A percentile compares a stretch with the other conserved stretches of the same genome.
Conservation (phyloP, 2,888 invertebrate genomes). For the Cepaea hortensis region DNA sequence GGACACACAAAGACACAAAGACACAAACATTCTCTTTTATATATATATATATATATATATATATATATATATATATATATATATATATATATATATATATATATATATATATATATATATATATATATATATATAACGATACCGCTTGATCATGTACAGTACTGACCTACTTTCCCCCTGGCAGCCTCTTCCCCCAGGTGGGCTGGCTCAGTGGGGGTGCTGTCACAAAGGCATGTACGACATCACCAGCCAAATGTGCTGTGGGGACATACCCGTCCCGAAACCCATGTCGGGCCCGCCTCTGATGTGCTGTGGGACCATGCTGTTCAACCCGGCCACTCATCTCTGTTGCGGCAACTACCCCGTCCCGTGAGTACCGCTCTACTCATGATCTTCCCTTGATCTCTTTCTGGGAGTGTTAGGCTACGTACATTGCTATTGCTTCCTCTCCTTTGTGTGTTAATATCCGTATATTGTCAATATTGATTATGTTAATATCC, state of each 20-base stretch:
- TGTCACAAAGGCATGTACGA: slow-evolving; percentile 35
- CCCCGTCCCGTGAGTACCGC: slow-evolving; percentile 28
- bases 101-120: no score
- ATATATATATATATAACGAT: no score
- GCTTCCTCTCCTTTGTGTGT: not conserved
- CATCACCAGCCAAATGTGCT: slow-evolving; percentile 33
- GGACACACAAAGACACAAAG: no score
- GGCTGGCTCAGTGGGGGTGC: slow-evolving; percentile 27
- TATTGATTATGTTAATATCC: no score
- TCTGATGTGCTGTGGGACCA: slow-evolving; percentile 23
- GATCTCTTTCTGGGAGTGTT: no score
- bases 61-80: no score
- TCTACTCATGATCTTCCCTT: no score
- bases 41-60: no score
- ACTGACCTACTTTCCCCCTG: not conserved
- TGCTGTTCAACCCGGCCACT: slow-evolving; percentile 17
- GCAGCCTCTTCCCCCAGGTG: slow-evolving; percentile 23
- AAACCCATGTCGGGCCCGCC: slow-evolving; percentile 11
- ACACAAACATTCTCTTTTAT: no score
- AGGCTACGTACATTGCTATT: no score
- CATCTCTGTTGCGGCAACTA: slow-evolving; percentile 31
- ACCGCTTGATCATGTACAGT: not conserved
- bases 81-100: no score
- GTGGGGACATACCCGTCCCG: slow-evolving; percentile 32
- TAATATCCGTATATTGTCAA: no score